phyloP scores from a whole-genome alignment of 1,140 invertebrate genomes.

The Ganaspis sp. region DNA sequence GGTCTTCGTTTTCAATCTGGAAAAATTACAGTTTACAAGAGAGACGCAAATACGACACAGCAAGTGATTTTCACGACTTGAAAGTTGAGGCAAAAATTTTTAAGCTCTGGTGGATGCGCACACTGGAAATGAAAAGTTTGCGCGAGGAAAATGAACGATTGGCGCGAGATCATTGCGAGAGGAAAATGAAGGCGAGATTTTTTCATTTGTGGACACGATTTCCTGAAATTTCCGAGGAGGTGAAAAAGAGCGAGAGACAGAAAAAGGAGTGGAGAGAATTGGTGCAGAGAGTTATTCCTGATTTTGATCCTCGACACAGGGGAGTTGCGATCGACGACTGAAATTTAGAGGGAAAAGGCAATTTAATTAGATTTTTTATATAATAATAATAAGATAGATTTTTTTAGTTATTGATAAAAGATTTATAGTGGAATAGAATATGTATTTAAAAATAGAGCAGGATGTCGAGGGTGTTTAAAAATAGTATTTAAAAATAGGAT shows the following conservation, averaged over 20 bases:
- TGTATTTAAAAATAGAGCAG: too few relatives aligned
- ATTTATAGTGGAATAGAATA: too few relatives aligned
- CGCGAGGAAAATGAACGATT: slow-evolving; percentile 50
- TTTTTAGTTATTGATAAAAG: too few relatives aligned
- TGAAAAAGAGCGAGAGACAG: slow-evolving; percentile 65
- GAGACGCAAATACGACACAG: slow-evolving; percentile 63
- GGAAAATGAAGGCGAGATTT: slow-evolving; percentile 52
- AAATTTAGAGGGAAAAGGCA: slow-evolving; percentile 32
- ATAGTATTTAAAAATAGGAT: too few relatives aligned
- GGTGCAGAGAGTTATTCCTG: slow-evolving; percentile 68
- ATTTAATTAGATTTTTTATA: slow-evolving; percentile 39
- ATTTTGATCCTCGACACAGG: slow-evolving; percentile 65
- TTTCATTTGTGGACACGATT: slow-evolving; percentile 66
- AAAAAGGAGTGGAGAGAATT: slow-evolving; percentile 65
- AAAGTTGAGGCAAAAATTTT: slow-evolving; percentile 59
- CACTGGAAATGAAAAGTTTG: slow-evolving; percentile 42
- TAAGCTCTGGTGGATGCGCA: slow-evolving; percentile 51
- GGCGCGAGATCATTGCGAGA: slow-evolving; percentile 52
- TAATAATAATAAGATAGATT: too few relatives aligned
- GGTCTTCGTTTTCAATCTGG: slow-evolving; percentile 58
- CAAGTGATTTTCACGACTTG: slow-evolving; percentile 66
- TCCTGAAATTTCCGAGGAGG: slow-evolving; percentile 57
- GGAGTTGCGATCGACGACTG: slow-evolving; percentile 64
- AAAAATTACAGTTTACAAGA: slow-evolving; percentile 42
- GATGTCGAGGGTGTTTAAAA: too few relatives aligned